Base-by-base conservation (phyloP, 2,888 invertebrate genomes). In the Leptinotarsa peninsularis region DNA sequence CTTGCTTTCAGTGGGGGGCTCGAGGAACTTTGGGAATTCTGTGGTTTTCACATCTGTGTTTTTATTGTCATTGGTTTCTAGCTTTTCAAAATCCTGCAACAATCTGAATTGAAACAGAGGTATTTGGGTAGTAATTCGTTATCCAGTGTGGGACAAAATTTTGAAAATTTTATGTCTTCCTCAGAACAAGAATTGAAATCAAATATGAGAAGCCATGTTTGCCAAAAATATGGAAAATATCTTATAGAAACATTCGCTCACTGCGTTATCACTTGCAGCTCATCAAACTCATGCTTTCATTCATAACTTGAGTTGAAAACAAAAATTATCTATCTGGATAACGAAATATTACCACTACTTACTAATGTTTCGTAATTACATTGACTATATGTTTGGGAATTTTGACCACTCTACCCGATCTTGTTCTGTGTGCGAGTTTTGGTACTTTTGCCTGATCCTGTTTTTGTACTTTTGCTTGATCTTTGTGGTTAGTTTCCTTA, bases 331-430 rank as follows among this genome's bases (percentile, higher is more conserved):
- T 23, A 10, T 10, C 14, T 27, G 21, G 67, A 58, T 56, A 23
- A 58, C 71, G 15, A 72, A 66, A 70, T 68, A 14, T 68, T 58
- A 63, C 49, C 43, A 63, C 21, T 58, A 58, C 21, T 18, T 54
- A 33, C 21, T 3, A 54, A 18, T 18, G 7, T 58, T 58, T 58
- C 4, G 68, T 77, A 75, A 54, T 80, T 71, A 85, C 86, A 78
- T 85, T 83, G 78, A 83, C 82, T 49, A 86, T 86, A 76, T 86
- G 83, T 81, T 84, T 83, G 58, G 88, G 87, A 18, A 86, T 84
- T 75, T 85, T 86, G 1, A 87, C 84, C 33, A 86, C 80, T 66
- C 88, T 82, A 10, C 88, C 88, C 7, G 87, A 88, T 71, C 88
- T 76, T 27, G 88, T 88, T 72, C 86, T 82, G 15, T 82, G 82